phyloP scores from a whole-genome alignment of 2,888 invertebrate genomes.

The Agrochola macilenta region DNA sequence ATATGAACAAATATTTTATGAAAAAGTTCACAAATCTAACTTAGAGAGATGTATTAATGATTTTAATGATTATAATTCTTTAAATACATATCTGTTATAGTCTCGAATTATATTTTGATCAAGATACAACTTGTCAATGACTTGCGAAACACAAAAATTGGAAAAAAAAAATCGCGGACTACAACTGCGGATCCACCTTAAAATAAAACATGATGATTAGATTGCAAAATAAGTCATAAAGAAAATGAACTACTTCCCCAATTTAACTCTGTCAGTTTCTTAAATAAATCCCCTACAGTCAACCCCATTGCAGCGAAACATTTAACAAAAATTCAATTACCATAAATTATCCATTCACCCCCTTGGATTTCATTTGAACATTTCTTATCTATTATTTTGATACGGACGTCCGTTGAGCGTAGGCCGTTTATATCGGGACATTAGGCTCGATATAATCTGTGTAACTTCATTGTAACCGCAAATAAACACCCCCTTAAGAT shows the following conservation, averaged over 20 bases:
- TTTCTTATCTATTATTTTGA: conserved; percentile 64
- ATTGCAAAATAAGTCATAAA: not conserved
- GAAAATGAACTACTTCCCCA: conserved; percentile 9
- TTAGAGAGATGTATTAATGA: no score
- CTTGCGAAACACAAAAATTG: no score
- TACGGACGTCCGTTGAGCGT: conserved; percentile 48
- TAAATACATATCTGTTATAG: no score
- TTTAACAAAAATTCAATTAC: conserved; percentile 66
- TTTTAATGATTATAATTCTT: no score
- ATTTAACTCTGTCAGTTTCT: not conserved
- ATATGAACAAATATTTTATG: no score
- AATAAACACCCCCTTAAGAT: conserved; percentile 57
- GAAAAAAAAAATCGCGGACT: no score
- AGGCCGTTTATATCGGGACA: conserved; percentile 51
- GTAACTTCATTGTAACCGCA: conserved; percentile 58
- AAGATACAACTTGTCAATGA: no score
- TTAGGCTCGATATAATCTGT: conserved; percentile 60
- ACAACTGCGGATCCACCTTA: no score
- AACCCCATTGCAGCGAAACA: conserved; percentile 18
- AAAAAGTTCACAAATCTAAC: no score
- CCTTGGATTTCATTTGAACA: conserved; percentile 37
- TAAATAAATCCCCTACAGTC: conserved; percentile 13
- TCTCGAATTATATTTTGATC: no score
- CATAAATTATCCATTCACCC: conserved; percentile 58
- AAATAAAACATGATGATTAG: not conserved